These are phyloP conservation scores for Charaxes varanes DNA, from an alignment of 1,140 invertebrate genomes.

Conservation along the genomic window DNA sequence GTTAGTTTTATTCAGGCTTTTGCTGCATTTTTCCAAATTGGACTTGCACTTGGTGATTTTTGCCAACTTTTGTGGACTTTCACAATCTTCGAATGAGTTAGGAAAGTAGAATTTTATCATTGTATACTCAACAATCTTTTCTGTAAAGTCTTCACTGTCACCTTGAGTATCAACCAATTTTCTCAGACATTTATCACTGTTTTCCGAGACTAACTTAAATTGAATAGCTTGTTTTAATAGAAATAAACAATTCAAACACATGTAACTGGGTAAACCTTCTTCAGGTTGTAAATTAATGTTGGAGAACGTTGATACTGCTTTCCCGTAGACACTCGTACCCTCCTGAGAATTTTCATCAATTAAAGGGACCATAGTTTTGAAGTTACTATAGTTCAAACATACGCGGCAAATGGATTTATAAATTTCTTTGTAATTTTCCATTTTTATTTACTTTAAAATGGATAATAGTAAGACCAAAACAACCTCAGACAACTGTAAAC, in stretches of 20 bases:
- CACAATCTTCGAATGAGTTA: conserved; percentile 1
- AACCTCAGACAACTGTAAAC: neutral
- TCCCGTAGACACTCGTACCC: conserved; percentile 40
- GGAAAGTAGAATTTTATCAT: conserved; percentile 38
- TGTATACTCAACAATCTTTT: conserved; percentile 35
- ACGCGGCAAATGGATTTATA: conserved; percentile 47
- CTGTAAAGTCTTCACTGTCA: conserved; percentile 25
- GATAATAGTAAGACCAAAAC: neutral
- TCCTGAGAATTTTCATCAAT: conserved; percentile 34
- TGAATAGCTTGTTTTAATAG: conserved; percentile 43
- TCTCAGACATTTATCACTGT: conserved; percentile 27
- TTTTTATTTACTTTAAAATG: conserved; percentile 6
- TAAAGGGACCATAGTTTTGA: conserved; percentile 44
- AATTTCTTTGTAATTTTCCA: conserved; percentile 29
- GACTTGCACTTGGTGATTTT: neutral
- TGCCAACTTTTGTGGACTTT: conserved; percentile 4
- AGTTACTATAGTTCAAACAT: conserved; percentile 37
- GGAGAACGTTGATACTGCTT: conserved; percentile 39
- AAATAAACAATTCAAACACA: conserved; percentile 47
- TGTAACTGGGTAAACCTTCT: conserved; percentile 38
- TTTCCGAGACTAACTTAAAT: conserved; percentile 54
- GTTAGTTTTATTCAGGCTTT: no score
- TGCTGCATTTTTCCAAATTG: no score
- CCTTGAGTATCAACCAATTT: conserved; percentile 15
- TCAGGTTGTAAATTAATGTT: conserved; percentile 37